Conservation (phyloP, 1,140 invertebrate species). For the Venustaconcha ellipsiformis region DNA sequence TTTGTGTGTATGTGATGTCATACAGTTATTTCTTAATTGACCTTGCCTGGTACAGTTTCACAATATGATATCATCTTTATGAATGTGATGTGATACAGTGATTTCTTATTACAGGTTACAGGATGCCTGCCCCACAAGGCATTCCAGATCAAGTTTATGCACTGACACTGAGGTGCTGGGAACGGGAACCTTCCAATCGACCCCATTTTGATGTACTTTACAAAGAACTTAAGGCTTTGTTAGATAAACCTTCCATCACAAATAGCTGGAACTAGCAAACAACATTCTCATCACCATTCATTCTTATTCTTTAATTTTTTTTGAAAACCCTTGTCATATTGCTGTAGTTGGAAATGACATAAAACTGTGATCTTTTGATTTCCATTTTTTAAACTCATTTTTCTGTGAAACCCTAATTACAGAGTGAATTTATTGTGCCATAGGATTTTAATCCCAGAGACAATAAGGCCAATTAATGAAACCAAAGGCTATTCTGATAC, state of each 20-base stretch:
- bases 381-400: too few relatives aligned
- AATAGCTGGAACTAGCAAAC: constrained; percentile 21
- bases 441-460: too few relatives aligned
- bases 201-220: constrained; percentile 85
- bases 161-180: constrained; percentile 94
- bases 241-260: constrained; percentile 13
- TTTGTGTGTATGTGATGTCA: not conserved
- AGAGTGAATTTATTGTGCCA: too few relatives aligned
- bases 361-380: too few relatives aligned
- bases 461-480: too few relatives aligned
- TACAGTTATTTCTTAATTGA: not conserved
- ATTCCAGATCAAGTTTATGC: constrained; percentile 91
- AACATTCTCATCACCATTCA: too few relatives aligned
- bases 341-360: too few relatives aligned
- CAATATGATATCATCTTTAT: not conserved
- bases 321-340: too few relatives aligned
- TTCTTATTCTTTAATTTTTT: too few relatives aligned
- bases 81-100: not conserved
- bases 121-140: constrained; percentile 90
- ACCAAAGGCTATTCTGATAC: too few relatives aligned
- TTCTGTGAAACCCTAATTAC: too few relatives aligned
- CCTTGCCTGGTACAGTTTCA: not conserved
- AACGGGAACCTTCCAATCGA: constrained; percentile 89
- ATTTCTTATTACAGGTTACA: constrained; percentile 76
- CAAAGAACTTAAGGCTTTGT: constrained; percentile 17